Evolutionary conservation across 2,113 vertebrate genomes (phyloP), one percentile per base, ranked within the genome.

Genomic region (Holacanthus passer): DNA sequence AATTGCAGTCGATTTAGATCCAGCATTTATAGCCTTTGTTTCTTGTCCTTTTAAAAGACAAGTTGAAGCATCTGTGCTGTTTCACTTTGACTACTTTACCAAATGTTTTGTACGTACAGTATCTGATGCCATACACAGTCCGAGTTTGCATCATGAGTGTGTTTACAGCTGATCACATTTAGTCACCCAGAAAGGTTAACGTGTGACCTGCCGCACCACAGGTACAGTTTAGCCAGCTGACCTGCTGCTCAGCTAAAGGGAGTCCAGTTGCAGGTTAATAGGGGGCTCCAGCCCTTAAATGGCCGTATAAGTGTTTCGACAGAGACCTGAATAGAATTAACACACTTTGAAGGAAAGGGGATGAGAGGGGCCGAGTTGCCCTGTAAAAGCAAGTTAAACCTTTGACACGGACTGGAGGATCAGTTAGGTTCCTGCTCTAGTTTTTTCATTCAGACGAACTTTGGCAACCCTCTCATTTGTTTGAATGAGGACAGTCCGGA

Each of bases 261-360:
- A 73, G 73, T 88, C 83, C 70, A 77, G 86, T 67, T 80, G 78
- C 85, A 75, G 76, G 88, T 92, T 93, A 92, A 93, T 53, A 22
- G 78, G 73, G 73, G 73, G 59, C 75, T 86, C 67, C 2, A 78
- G 67, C 74, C 75, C 86, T 79, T 81, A 71, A 79, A 72, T 71
- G 83, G 76, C 76, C 62, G 55, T 83, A n/a, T 39, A 77, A 76
- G 64, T 75, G 65, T 83, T 82, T 82, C 72, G 45, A 53, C 65
- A 84, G 69, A 79, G 58, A 78, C 71, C 79, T 65, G 41, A 85
- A 89, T 75, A 78, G 83, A 83, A 75, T 52, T 41, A 77, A 76
- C 47, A 71, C 79, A 77, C 77, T 71, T 75, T 66, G 47, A 79
- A 75, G 64, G 72, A 65, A 70, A 74, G 58, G 17, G 32, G 39